Evolutionary conservation across 1,140 invertebrate genomes (phyloP).

Genomic region (Leptonema lineaticorne): DNA sequence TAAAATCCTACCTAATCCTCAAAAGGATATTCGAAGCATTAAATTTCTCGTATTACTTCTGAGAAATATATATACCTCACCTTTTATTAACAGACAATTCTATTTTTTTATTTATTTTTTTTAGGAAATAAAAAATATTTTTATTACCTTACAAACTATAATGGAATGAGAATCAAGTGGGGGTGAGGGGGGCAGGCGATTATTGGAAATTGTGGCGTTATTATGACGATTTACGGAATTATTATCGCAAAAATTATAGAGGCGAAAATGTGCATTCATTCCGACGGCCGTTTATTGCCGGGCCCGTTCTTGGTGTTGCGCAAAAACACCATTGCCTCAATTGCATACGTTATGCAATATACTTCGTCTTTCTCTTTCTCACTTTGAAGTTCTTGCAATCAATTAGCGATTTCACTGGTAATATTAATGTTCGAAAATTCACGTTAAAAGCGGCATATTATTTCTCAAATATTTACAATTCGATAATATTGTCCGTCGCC

Average conservation of each 20-base stretch:
- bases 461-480: too few relatives aligned
- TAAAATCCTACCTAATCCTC: background rate
- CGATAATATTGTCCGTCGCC: too few relatives aligned
- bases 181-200: too few relatives aligned
- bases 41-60: background rate
- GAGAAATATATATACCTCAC: too few relatives aligned
- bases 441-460: too few relatives aligned
- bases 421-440: too few relatives aligned
- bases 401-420: constrained; percentile 24
- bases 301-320: background rate
- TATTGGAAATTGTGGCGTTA: too few relatives aligned
- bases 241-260: background rate
- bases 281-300: background rate
- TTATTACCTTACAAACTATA: background rate
- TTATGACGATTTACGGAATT: too few relatives aligned
- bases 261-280: background rate
- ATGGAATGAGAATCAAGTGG: too few relatives aligned
- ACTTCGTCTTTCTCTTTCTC: too few relatives aligned
- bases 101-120: background rate
- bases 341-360: constrained; percentile 15
- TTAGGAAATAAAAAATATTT: background rate
- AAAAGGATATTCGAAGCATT: background rate
- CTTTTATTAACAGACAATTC: too few relatives aligned
- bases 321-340: constrained; percentile 13
- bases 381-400: constrained; percentile 18